Conservation (phyloP, 2,113 vertebrate genomes). For the Prinia subflava region DNA sequence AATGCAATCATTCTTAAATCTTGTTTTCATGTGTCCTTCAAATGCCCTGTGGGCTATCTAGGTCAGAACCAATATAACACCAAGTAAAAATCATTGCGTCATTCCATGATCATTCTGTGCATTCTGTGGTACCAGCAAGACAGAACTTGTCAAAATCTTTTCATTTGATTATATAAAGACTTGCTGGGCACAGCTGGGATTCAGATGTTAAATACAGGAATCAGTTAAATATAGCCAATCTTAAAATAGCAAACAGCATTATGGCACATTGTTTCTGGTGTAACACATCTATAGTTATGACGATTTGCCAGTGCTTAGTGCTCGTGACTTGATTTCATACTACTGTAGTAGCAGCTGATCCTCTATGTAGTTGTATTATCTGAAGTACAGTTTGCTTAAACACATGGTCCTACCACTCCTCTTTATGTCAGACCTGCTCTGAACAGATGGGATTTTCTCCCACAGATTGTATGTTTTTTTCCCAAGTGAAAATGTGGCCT, state of each 20-base stretch:
- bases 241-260: constrained; percentile 24
- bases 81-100: not conserved
- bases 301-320: not conserved
- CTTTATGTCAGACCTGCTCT: not conserved
- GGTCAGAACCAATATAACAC: not conserved
- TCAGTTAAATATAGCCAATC: not conserved
- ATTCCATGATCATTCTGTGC: not conserved
- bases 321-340: not conserved
- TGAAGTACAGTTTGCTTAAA: not conserved
- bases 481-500: not conserved
- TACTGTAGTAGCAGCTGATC: not conserved
- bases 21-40: not conserved
- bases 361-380: not conserved
- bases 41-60: not conserved
- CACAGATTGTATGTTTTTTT: not conserved
- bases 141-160: constrained; percentile 16
- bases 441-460: not conserved
- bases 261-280: not conserved
- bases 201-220: constrained; percentile 10
- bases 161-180: not conserved
- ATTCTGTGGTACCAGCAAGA: not conserved
- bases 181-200: not conserved
- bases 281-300: not conserved
- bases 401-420: not conserved
- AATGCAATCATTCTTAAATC: not conserved